A percentile compares a stretch with the other conserved stretches of the same genome.
These are phyloP conservation scores for Frieseomelitta varia DNA, from an alignment of 1,140 invertebrate genomes.

Conservation along the genomic window DNA sequence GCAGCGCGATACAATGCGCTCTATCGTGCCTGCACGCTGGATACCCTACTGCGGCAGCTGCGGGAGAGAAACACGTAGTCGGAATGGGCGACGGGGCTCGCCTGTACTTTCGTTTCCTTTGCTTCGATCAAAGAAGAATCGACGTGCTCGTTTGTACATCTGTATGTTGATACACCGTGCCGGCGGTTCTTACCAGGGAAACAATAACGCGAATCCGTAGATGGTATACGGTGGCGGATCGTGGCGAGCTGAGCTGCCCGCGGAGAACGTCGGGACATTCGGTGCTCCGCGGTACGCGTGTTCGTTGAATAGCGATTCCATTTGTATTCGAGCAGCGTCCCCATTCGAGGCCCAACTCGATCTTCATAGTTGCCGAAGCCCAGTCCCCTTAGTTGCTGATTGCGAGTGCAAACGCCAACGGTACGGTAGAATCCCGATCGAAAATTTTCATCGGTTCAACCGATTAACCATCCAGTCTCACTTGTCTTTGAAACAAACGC, in stretches of 20 bases:
- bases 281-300: constrained; percentile 37
- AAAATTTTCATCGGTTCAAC: too few relatives aligned
- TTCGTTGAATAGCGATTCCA: constrained; percentile 68
- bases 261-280: constrained; percentile 27
- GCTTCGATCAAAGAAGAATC: constrained; percentile 43
- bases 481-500: too few relatives aligned
- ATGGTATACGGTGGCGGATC: constrained; percentile 56
- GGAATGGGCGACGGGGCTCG: constrained; percentile 30
- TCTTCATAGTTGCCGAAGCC: constrained; percentile 61
- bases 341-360: constrained; percentile 48
- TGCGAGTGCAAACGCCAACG: too few relatives aligned
- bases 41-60: constrained; percentile 1
- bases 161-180: constrained; percentile 46
- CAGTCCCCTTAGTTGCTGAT: too few relatives aligned
- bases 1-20: constrained; percentile 28
- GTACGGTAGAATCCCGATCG: too few relatives aligned
- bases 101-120: constrained; percentile 31
- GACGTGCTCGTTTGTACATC: constrained; percentile 43
- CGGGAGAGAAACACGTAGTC: constrained; percentile 1
- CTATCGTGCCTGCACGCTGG: constrained; percentile 18
- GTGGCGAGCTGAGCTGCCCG: not conserved
- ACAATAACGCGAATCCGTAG: constrained; percentile 73
- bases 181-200: constrained; percentile 9
- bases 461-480: too few relatives aligned
- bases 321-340: constrained; percentile 72